A percentile compares a stretch with the other conserved stretches of the same genome.
Conservation (phyloP, 2,113 vertebrate species). For the Stomatorhinus ivindoensis region DNA sequence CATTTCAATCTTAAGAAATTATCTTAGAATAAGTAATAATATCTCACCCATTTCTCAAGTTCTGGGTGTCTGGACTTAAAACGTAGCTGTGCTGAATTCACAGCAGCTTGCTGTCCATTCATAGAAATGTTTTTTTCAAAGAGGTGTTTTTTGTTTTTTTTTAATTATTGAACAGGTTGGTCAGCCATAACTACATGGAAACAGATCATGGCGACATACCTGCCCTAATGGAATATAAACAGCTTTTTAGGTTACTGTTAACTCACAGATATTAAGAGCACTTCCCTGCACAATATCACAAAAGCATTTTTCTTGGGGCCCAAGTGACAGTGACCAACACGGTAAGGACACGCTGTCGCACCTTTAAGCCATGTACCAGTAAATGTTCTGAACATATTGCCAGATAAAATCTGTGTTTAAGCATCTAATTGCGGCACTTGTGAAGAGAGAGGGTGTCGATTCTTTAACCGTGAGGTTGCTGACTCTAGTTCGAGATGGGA, state of each 20-base stretch:
- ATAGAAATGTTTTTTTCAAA: not conserved
- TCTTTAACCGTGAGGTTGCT: not conserved
- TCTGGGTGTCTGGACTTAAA: slow-evolving; percentile 39
- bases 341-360: not conserved
- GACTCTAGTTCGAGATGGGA: not conserved
- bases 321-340: not conserved
- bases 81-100: slow-evolving; percentile 16
- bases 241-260: not conserved
- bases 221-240: not conserved
- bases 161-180: not conserved
- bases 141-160: not conserved
- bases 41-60: slow-evolving; percentile 35
- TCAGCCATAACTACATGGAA: not conserved
- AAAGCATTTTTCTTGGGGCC: not conserved
- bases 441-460: not conserved
- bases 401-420: not conserved
- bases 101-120: not conserved
- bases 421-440: not conserved
- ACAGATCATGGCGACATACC: not conserved
- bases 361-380: not conserved
- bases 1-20: slow-evolving; percentile 42
- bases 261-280: not conserved
- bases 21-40: slow-evolving; percentile 46
- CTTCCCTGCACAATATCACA: not conserved
- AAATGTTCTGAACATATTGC: not conserved